Conservation (phyloP, 2,888 invertebrate species). For the Andrena trimmerana region DNA sequence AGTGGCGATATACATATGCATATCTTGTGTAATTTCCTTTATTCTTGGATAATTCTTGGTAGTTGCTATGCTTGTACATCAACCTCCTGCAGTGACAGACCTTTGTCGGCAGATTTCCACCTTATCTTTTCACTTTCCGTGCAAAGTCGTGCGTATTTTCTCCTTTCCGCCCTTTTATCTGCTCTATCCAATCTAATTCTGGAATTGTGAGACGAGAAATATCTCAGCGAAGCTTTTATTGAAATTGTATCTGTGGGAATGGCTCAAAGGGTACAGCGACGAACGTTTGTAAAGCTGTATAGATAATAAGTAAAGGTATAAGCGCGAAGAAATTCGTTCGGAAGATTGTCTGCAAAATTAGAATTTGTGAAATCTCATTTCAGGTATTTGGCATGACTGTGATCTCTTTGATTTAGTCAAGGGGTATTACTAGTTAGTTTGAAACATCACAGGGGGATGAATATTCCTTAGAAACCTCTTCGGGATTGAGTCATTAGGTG, state of each 20-base stretch:
- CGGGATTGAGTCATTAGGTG: too few relatives aligned
- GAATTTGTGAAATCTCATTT: too few relatives aligned
- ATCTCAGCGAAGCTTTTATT: slow-evolving; percentile 2
- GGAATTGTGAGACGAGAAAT: neutral
- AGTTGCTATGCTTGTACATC: neutral
- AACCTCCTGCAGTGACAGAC: neutral
- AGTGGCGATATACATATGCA: neutral
- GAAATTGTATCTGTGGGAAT: neutral
- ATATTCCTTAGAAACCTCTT: too few relatives aligned
- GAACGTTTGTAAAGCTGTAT: neutral
- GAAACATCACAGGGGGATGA: too few relatives aligned
- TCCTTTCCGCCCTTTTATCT: neutral
- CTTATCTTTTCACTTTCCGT: neutral
- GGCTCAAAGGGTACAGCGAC: neutral
- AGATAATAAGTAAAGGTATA: neutral
- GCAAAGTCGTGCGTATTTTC: neutral
- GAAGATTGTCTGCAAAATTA: too few relatives aligned
- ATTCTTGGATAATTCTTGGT: neutral
- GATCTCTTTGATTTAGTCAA: too few relatives aligned
- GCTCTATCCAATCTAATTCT: neutral
- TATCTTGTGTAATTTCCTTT: neutral
- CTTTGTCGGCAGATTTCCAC: slow-evolving; percentile 23
- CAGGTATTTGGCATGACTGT: too few relatives aligned
- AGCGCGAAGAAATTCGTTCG: too few relatives aligned
- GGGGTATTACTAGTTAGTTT: too few relatives aligned